Evolutionary conservation across 2,888 invertebrate species (phyloP).

Genomic region (Eucriotettix oculatus): DNA sequence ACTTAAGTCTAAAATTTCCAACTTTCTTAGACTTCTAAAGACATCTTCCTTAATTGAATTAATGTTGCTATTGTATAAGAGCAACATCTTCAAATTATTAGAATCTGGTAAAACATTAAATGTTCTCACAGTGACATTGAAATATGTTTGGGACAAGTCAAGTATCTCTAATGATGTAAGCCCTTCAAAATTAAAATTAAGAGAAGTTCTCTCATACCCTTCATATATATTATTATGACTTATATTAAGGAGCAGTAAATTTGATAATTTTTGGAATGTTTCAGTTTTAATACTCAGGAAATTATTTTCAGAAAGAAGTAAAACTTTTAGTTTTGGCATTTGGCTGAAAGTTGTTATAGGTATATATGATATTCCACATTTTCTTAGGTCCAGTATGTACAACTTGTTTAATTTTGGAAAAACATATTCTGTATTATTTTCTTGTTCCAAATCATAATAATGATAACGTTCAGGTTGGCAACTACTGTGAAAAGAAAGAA

Average conservation of each 20-base stretch:
- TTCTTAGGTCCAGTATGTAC: not conserved
- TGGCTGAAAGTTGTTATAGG: not conserved
- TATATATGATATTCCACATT: not conserved
- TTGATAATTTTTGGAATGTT: no score
- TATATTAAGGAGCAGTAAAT: no score
- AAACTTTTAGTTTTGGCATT: constrained; percentile 28
- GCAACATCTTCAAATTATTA: constrained; percentile 22
- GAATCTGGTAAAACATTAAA: constrained; percentile 16
- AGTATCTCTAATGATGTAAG: constrained; percentile 15
- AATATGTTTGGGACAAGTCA: constrained; percentile 34
- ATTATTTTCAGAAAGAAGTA: constrained; percentile 32
- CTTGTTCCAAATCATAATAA: not conserved
- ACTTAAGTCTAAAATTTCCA: constrained; percentile 37
- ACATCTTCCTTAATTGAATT: constrained; percentile 20
- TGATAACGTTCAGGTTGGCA: not conserved
- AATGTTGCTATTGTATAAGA: constrained; percentile 29
- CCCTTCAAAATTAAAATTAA: no score
- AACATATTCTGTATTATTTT: not conserved
- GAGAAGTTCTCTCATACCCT: no score
- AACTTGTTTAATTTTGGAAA: not conserved
- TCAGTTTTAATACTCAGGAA: not conserved
- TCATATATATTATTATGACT: no score
- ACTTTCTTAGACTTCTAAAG: constrained; percentile 26
- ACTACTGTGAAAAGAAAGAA: not conserved
- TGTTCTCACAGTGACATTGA: not conserved